phyloP scores from a whole-genome alignment of 2,888 invertebrate species.

The Conops quadrifasciatus region DNA sequence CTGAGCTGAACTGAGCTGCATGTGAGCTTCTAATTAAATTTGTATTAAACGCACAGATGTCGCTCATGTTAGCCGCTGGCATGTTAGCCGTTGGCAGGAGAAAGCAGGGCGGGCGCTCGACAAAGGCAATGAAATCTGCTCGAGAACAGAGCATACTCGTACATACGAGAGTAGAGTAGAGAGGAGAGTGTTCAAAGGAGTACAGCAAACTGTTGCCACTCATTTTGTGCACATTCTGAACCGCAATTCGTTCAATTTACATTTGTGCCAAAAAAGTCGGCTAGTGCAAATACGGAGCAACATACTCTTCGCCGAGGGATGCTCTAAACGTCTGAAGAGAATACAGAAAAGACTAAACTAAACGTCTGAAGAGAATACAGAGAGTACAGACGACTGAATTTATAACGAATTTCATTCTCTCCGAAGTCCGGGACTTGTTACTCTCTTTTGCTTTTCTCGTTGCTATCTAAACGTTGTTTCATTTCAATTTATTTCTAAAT shows the following conservation, averaged over 20 bases:
- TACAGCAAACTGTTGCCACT: not conserved
- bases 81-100: conserved; percentile 33
- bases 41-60: conserved; percentile 55
- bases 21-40: conserved; percentile 53
- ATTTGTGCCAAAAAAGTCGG: conserved; percentile 11
- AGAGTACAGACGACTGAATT: too few relatives aligned
- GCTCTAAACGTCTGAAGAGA: too few relatives aligned
- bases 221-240: not conserved
- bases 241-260: conserved; percentile 6
- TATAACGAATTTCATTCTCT: too few relatives aligned
- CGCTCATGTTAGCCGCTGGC: conserved; percentile 49
- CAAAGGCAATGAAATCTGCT: not conserved
- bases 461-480: not conserved
- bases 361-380: too few relatives aligned
- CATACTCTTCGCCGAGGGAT: too few relatives aligned
- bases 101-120: not conserved
- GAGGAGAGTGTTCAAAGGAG: too few relatives aligned
- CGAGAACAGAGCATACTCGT: not conserved
- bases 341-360: too few relatives aligned
- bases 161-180: not conserved
- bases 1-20: conserved; percentile 16
- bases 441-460: too few relatives aligned
- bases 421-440: too few relatives aligned
- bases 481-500: not conserved
- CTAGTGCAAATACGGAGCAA: not conserved